Percentiles rank a stretch among this genome's conserved stretches.
These are phyloP conservation scores for Channa striata DNA, from an alignment of 2,797 vertebrate species.

Conservation along the genomic window DNA sequence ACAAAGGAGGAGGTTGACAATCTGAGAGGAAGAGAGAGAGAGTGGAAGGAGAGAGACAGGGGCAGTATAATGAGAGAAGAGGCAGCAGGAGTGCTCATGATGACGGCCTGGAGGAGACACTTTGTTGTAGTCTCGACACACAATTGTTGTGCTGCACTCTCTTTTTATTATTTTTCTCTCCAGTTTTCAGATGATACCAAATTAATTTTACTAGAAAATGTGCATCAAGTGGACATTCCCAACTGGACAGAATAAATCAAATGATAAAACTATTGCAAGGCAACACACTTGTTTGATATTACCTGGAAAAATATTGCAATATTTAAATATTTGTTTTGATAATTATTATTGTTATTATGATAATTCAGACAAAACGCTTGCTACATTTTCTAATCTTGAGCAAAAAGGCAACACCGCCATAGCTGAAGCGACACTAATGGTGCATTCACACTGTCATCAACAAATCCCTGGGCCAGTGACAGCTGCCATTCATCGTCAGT, in stretches of 20 bases:
- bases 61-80: constrained; percentile 66
- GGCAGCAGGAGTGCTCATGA: constrained; percentile 63
- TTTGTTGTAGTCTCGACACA: constrained; percentile 54
- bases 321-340: background rate
- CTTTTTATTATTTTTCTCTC: constrained; percentile 29
- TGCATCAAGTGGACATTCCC: background rate
- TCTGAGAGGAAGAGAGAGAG: constrained; percentile 32
- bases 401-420: too few species aligned
- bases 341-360: background rate
- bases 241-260: background rate
- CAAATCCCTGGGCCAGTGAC: too few species aligned
- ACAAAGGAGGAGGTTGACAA: constrained; percentile 62
- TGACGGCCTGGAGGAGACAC: constrained; percentile 67
- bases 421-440: too few species aligned
- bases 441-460: too few species aligned
- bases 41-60: constrained; percentile 36
- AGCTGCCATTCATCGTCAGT: too few species aligned
- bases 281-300: background rate
- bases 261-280: background rate
- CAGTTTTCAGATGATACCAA: constrained; percentile 7
- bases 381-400: background rate
- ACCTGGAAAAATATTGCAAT: background rate
- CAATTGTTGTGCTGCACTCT: constrained; percentile 34
- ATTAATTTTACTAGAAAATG: constrained; percentile 9
- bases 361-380: background rate